Conservation (phyloP, 2,113 vertebrate genomes). For the Toxostoma redivivum region DNA sequence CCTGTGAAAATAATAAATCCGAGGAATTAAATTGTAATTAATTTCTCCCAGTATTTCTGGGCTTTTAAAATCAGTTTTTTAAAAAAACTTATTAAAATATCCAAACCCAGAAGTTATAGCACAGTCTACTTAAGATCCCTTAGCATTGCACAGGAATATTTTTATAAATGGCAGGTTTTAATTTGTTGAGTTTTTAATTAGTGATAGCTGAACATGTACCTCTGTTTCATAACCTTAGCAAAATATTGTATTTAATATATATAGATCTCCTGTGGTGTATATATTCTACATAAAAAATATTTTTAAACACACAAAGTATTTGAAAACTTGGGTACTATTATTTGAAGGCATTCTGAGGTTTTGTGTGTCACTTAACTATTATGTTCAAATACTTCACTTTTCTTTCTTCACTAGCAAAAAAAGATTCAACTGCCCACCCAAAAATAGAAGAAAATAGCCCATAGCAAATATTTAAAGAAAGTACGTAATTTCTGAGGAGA, state of each 20-base stretch:
- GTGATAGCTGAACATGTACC: background rate
- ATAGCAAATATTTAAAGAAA: background rate
- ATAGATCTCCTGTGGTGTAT: background rate
- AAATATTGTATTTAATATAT: background rate
- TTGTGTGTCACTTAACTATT: background rate
- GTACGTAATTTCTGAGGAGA: fast-evolving
- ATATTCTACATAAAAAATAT: background rate
- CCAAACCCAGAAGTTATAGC: background rate
- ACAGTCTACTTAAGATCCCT: background rate
- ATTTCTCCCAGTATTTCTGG: background rate
- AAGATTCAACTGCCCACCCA: background rate
- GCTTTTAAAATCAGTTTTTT: background rate
- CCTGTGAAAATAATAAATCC: background rate
- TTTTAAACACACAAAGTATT: background rate
- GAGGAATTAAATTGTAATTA: background rate
- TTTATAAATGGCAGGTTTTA: background rate
- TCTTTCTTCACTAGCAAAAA: background rate
- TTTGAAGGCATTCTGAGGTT: background rate
- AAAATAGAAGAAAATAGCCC: background rate
- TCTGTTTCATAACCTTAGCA: background rate
- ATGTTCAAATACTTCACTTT: background rate
- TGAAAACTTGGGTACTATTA: background rate
- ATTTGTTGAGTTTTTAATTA: background rate
- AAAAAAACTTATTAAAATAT: background rate
- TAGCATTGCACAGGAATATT: background rate